Evolutionary conservation across 1,140 invertebrate genomes (phyloP).

Genomic region (Drosophila yakuba): DNA sequence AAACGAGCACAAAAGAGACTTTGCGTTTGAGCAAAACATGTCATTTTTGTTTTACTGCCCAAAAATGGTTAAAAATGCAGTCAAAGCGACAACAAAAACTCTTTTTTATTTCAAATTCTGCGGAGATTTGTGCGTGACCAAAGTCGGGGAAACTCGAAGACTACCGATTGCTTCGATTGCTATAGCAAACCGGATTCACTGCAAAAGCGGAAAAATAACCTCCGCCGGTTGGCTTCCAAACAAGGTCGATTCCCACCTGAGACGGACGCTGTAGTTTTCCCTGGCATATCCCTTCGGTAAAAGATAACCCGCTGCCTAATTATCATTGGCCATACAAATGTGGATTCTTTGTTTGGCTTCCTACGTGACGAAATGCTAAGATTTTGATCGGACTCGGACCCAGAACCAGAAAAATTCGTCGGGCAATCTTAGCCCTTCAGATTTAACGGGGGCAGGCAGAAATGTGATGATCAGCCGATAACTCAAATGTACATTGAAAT

Average conservation of each 20-base stretch:
- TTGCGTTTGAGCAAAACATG: slow-evolving; percentile 76
- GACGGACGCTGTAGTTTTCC: background rate
- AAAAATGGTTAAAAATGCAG: slow-evolving; percentile 75
- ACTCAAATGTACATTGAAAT: slow-evolving; percentile 59
- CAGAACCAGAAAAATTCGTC: slow-evolving; percentile 24
- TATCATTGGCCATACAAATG: slow-evolving; percentile 63
- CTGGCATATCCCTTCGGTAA: slow-evolving; percentile 1
- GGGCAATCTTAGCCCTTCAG: background rate
- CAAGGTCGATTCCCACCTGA: slow-evolving; percentile 18
- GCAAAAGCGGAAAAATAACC: slow-evolving; percentile 32
- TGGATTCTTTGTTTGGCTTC: slow-evolving; percentile 21
- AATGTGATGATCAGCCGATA: slow-evolving; percentile 22
- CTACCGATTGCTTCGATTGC: slow-evolving; percentile 5
- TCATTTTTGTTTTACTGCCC: slow-evolving; percentile 79
- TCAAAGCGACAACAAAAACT: slow-evolving; percentile 31
- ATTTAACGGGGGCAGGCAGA: slow-evolving; percentile 8
- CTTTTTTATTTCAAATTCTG: slow-evolving; percentile 58
- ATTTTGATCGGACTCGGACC: slow-evolving; percentile 9
- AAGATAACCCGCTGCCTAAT: slow-evolving; percentile 38
- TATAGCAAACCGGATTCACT: slow-evolving; percentile 55
- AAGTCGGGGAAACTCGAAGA: slow-evolving; percentile 27
- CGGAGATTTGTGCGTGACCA: slow-evolving; percentile 70
- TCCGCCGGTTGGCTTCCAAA: background rate
- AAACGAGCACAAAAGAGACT: slow-evolving; percentile 47
- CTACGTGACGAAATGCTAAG: slow-evolving; percentile 73